A percentile compares a stretch with the other conserved stretches of the same genome.
Evolutionary conservation across 2,888 invertebrate species (phyloP).

Genomic region (Azorinus chamasolen): DNA sequence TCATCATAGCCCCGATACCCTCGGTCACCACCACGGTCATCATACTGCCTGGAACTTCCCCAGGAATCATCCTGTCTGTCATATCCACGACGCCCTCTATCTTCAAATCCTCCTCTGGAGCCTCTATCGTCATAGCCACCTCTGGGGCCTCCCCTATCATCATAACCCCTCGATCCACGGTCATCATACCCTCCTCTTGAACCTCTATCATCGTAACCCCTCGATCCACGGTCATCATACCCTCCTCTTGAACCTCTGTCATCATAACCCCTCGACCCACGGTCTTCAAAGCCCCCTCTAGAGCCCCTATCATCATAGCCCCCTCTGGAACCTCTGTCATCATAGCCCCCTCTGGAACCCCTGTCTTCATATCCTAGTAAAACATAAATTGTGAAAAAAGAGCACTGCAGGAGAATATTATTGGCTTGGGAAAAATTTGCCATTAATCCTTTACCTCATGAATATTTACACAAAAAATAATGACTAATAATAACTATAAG

Average conservation of each 20-base stretch:
- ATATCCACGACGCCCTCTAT: slow-evolving; percentile 31
- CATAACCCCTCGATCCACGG: slow-evolving; percentile 43
- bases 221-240: slow-evolving; percentile 11
- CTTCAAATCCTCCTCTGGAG: slow-evolving; percentile 60
- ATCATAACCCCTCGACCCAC: slow-evolving; percentile 20
- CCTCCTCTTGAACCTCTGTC: slow-evolving; percentile 1
- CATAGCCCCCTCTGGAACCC: slow-evolving; percentile 69
- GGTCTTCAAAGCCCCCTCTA: slow-evolving; percentile 58
- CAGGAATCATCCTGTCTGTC: slow-evolving; percentile 45
- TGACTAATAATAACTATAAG: too few relatives aligned
- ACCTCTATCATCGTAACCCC: slow-evolving; percentile 51
- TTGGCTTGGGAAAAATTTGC: too few relatives aligned
- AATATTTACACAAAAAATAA: too few relatives aligned
- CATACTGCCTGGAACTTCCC: slow-evolving; percentile 16
- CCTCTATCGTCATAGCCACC: slow-evolving; percentile 48
- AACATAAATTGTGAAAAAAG: too few relatives aligned
- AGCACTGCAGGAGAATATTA: too few relatives aligned
- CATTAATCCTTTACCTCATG: too few relatives aligned
- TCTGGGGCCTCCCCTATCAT: slow-evolving; percentile 61
- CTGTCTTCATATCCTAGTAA: slow-evolving; percentile 43
- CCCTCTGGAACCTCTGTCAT: slow-evolving; percentile 44
- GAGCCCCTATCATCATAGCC: slow-evolving; percentile 21
- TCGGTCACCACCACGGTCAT: slow-evolving; percentile 79
- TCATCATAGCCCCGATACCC: slow-evolving; percentile 43
- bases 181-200: slow-evolving; percentile 69